These are phyloP conservation scores for Monopterus albus DNA, from an alignment of 2,113 vertebrate species.

Conservation along the genomic window DNA sequence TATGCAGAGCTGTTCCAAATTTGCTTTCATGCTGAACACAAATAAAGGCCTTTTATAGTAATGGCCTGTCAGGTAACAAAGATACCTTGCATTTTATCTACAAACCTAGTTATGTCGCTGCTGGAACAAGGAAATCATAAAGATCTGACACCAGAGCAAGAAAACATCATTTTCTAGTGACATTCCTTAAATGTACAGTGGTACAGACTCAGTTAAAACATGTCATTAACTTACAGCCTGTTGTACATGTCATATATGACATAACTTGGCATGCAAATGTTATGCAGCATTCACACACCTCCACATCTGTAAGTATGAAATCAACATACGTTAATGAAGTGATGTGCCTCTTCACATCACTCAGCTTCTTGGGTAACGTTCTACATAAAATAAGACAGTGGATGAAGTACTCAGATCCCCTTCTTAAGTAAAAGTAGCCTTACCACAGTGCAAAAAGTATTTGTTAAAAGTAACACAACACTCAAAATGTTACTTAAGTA, in stretches of 20 bases:
- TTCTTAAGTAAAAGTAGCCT: too few species aligned
- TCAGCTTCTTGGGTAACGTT: background rate
- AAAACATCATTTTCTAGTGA: constrained; percentile 35
- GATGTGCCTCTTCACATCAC: constrained; percentile 9
- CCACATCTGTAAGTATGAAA: background rate
- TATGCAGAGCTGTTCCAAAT: constrained; percentile 43
- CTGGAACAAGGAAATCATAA: constrained; percentile 42
- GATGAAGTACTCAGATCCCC: too few species aligned
- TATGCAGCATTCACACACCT: background rate
- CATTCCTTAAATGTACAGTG: background rate
- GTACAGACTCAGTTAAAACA: constrained; percentile 1
- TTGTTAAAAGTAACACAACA: too few species aligned
- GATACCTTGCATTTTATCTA: constrained; percentile 52
- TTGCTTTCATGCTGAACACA: constrained; percentile 49
- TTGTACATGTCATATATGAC: constrained; percentile 11
- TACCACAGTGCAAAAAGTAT: too few species aligned
- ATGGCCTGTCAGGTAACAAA: constrained; percentile 53
- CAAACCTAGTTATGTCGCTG: constrained; percentile 33
- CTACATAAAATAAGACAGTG: background rate
- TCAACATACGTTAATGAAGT: background rate
- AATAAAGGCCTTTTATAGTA: constrained; percentile 53
- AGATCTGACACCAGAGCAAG: constrained; percentile 25
- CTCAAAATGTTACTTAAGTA: too few species aligned
- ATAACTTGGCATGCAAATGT: background rate
- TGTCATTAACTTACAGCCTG: constrained; percentile 35